Evolutionary conservation across 2,113 vertebrate species (phyloP), one percentile per base, ranked within the genome.

Genomic region (Misgurnus anguillicaudatus): DNA sequence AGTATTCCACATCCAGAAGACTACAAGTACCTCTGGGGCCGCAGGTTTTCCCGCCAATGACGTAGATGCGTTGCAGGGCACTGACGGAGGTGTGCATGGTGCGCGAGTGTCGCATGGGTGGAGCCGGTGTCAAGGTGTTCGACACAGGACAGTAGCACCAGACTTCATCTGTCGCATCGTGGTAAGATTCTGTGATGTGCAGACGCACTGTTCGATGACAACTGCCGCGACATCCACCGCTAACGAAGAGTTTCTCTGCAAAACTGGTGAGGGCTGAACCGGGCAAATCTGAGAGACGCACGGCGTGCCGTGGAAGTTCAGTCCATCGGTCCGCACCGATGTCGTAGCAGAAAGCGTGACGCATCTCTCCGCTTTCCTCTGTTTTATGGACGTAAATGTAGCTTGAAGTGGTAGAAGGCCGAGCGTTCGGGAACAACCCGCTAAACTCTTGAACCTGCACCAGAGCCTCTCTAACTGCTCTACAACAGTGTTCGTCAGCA

Each of bases 331-430:
- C 94, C 17, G 90, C 92, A 87, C 93, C 93, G 82, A 97, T 92
- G 80, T 94, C 95, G 86, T 98, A 99, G 90, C 96, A 98, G 92
- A 99, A 98, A 0, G 94, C 94, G 79, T 96, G 93, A 3, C 86
- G 90, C 21, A 88, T 91, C 86, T 93, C 91, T 68, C 94, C 91
- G 17, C 93, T 93, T 88, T 97, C 96, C 79, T 97, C 96, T 0
- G 96, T 99, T 92, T 99, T 99, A 88, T 97, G 95, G 83, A 98
- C 94, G 83, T 97, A 96, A 87, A 99, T 98, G 4, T 99, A 99
- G 87, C 95, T 96, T 87, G 95, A 94, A 1, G 92, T 95, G 77
- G 98, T 98, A 75, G 96, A 94, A 31, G 94, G 94, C 41, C 98
- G 93, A 77, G 98, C 95, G 21, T 99, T 95, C 7, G 90, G 90